Evolutionary conservation across 2,888 invertebrate species (phyloP).

Genomic region (Eulithis testata): DNA sequence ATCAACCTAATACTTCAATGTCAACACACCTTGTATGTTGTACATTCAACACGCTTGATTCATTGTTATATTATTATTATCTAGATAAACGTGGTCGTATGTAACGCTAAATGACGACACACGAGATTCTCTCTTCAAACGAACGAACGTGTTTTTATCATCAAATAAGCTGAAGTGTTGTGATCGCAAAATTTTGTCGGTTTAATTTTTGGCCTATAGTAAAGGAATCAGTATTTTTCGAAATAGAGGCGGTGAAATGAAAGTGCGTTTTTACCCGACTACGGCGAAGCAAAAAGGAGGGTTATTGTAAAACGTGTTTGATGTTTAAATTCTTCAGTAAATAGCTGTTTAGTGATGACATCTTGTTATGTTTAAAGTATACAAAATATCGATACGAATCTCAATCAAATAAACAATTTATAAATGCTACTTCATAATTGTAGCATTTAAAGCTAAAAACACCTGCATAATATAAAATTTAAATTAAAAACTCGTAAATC

Average conservation of each 20-base stretch:
- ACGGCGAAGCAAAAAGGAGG: no score
- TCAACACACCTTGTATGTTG: neutral
- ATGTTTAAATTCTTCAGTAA: neutral
- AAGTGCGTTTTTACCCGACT: neutral
- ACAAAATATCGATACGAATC: neutral
- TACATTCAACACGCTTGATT: slow-evolving; percentile 23
- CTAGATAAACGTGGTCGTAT: slow-evolving; percentile 55
- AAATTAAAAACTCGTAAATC: slow-evolving; percentile 5
- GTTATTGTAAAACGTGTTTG: neutral
- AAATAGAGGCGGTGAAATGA: neutral
- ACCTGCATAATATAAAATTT: neutral
- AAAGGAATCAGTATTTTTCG: no score
- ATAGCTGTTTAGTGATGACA: neutral
- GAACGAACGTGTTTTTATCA: slow-evolving; percentile 27
- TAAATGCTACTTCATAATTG: neutral
- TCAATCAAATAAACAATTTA: slow-evolving; percentile 1
- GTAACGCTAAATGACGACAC: slow-evolving; percentile 45
- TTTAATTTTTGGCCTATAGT: neutral
- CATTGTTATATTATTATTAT: no score
- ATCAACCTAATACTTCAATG: neutral
- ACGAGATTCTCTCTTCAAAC: slow-evolving; percentile 38
- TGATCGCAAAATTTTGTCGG: neutral
- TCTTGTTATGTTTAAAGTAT: no score
- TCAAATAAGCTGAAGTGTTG: neutral
- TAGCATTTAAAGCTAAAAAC: neutral